Percentiles rank a stretch among this genome's conserved stretches.
Conservation (phyloP, 2,888 invertebrate species). For the Callinectes sapidus region DNA sequence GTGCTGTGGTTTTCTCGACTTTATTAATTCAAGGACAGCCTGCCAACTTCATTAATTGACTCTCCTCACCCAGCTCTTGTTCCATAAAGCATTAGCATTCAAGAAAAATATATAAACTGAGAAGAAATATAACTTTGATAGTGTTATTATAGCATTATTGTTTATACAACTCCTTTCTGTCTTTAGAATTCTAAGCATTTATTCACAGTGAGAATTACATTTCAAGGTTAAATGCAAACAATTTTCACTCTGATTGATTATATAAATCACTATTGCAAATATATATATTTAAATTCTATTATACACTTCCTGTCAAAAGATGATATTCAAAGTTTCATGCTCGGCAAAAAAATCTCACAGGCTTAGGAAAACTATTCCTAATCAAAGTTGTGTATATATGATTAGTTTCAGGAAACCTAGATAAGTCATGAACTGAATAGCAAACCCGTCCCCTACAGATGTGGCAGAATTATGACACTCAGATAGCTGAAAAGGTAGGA, state of each 20-base stretch:
- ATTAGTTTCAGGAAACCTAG: background rate
- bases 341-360: background rate
- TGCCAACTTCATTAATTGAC: background rate
- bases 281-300: background rate
- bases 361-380: background rate
- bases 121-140: background rate
- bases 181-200: background rate
- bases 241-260: background rate
- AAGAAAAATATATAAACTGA: background rate
- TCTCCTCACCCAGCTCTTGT: background rate
- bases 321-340: background rate
- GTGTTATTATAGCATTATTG: background rate
- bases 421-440: slow-evolving; percentile 44
- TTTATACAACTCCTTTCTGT: background rate
- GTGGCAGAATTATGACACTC: slow-evolving; percentile 59
- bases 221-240: background rate
- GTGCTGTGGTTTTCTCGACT: background rate
- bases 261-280: background rate
- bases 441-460: slow-evolving; percentile 54
- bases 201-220: background rate
- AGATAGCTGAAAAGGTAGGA: slow-evolving; percentile 56
- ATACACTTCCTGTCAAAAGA: background rate
- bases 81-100: background rate
- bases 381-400: background rate
- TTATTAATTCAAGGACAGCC: background rate